Conservation (phyloP, 2,797 vertebrate species). For the Ceyx erithaca region DNA sequence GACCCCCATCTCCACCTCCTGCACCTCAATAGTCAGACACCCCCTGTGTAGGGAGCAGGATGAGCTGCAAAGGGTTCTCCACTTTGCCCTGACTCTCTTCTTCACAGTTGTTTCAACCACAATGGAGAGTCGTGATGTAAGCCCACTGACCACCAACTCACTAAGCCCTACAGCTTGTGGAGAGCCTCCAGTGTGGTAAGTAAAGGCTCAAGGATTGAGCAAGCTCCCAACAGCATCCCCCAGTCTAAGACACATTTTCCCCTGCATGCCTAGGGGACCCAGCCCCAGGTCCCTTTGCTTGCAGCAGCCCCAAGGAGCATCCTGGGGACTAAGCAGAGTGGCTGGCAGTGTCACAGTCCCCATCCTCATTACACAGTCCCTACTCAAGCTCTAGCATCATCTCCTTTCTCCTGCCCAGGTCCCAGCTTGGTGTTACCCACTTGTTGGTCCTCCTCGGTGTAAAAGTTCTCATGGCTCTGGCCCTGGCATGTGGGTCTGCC, state of each 20-base stretch:
- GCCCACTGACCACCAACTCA: fast-evolving
- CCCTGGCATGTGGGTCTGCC: neutral
- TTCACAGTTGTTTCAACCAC: neutral
- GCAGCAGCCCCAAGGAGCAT: neutral
- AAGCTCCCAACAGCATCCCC: neutral
- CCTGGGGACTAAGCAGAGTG: fast-evolving
- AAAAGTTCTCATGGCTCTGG: neutral
- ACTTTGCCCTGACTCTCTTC: neutral
- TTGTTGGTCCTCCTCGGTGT: neutral
- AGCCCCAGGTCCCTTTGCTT: fast-evolving
- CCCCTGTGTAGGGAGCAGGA: fast-evolving
- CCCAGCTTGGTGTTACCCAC: neutral
- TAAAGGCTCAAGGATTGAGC: neutral
- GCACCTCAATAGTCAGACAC: neutral
- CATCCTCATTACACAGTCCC: neutral
- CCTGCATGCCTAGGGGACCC: no score
- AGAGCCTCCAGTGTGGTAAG: neutral
- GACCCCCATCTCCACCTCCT: neutral
- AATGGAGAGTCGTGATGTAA: fast-evolving
- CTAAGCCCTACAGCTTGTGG: fast-evolving
- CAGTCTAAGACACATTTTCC: neutral
- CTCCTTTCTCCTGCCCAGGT: neutral
- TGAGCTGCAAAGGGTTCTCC: fast-evolving
- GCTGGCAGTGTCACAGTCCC: neutral
- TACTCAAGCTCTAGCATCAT: neutral